Conservation (phyloP, 2,797 vertebrate species). For the Chromobotia macracanthus region DNA sequence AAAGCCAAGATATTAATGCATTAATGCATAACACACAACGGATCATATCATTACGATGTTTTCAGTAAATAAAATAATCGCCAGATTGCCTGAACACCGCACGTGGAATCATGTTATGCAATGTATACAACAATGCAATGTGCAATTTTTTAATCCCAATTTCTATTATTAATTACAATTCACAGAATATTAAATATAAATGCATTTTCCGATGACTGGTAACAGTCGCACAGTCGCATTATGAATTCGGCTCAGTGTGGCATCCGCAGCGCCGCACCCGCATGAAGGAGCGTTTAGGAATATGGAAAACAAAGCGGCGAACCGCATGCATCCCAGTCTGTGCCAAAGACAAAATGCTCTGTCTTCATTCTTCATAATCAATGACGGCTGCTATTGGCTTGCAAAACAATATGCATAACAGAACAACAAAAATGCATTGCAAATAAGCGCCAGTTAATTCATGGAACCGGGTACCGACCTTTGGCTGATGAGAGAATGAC, state of each 20-base stretch:
- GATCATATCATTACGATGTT: not conserved
- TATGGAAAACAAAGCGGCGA: constrained; percentile 19
- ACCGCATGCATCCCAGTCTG: not conserved
- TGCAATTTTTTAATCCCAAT: not conserved
- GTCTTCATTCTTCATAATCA: not conserved
- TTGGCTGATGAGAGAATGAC: constrained; percentile 8
- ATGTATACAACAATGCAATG: not conserved
- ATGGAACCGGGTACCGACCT: constrained; percentile 33
- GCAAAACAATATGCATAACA: not conserved
- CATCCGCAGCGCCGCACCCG: constrained; percentile 49
- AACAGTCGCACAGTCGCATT: not conserved
- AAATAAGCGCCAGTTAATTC: not conserved
- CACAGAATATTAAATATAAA: not conserved
- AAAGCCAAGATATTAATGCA: constrained; percentile 1
- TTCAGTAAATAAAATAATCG: not conserved
- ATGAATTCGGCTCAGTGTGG: not conserved
- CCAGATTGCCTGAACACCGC: too few species aligned
- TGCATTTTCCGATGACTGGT: not conserved
- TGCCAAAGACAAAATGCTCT: not conserved
- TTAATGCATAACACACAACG: constrained; percentile 15
- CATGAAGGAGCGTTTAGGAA: constrained; percentile 6
- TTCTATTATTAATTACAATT: not conserved
- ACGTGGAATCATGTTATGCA: not conserved
- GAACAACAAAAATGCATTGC: not conserved
- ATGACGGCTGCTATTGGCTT: not conserved